Evolutionary conservation across 2,797 vertebrate genomes (phyloP).

Genomic region (Chromis chromis): DNA sequence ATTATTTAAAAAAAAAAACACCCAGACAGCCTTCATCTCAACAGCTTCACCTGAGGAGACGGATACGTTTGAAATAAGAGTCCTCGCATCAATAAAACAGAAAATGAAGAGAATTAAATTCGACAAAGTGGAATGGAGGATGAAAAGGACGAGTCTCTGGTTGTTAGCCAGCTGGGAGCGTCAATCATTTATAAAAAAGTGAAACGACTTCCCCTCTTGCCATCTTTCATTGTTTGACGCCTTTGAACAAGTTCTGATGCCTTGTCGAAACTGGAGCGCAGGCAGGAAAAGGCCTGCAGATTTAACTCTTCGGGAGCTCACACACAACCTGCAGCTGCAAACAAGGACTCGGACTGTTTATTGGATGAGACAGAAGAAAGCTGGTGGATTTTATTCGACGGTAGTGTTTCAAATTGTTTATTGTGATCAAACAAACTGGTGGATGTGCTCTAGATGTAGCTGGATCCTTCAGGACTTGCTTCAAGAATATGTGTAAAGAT

Average conservation of each 20-base stretch:
- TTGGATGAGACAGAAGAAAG: not conserved
- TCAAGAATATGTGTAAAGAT: not conserved
- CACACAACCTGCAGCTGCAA: slow-evolving; percentile 14
- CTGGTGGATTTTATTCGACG: not conserved
- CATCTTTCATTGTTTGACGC: slow-evolving; percentile 60
- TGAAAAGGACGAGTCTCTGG: slow-evolving; percentile 53
- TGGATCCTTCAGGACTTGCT: too few species aligned
- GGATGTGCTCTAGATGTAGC: too few species aligned
- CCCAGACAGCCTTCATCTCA: slow-evolving; percentile 8
- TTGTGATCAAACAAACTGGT: too few species aligned
- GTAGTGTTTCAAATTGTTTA: too few species aligned
- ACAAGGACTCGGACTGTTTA: too few species aligned
- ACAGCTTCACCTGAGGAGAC: slow-evolving; percentile 1
- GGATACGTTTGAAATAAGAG: slow-evolving; percentile 22
- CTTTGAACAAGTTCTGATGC: slow-evolving; percentile 68
- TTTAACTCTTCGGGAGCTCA: slow-evolving; percentile 27
- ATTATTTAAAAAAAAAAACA: slow-evolving; percentile 1
- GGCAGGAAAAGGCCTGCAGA: slow-evolving; percentile 42
- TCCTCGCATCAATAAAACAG: slow-evolving; percentile 35
- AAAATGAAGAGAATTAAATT: slow-evolving; percentile 39
- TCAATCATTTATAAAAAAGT: slow-evolving; percentile 68
- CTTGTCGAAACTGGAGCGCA: slow-evolving; percentile 54
- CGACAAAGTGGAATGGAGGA: slow-evolving; percentile 40
- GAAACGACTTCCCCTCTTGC: slow-evolving; percentile 41
- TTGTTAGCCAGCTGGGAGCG: slow-evolving; percentile 58